These are phyloP conservation scores for Ovibos moschatus DNA, from an alignment of 2,113 vertebrate genomes.

Conservation along the genomic window DNA sequence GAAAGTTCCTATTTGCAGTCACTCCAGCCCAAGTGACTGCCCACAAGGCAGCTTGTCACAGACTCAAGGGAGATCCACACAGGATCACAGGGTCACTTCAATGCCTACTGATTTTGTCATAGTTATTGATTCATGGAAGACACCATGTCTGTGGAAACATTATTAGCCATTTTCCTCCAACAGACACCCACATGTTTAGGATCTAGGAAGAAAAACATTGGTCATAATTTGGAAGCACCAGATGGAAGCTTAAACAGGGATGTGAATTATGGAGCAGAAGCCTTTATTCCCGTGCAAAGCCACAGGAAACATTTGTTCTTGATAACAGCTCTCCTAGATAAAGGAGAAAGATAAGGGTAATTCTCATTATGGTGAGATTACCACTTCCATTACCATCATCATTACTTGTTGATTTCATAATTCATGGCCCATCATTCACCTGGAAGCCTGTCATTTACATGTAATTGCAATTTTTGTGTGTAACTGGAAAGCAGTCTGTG, in stretches of 20 bases:
- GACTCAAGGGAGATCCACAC: neutral
- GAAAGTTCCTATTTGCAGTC: neutral
- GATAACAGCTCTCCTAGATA: neutral
- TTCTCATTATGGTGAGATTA: neutral
- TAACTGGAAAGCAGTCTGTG: neutral
- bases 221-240: constrained; percentile 39
- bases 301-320: neutral
- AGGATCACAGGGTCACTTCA: neutral
- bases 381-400: neutral
- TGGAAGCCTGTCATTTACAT: neutral
- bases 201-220: constrained; percentile 15
- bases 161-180: constrained; percentile 16
- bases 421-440: neutral
- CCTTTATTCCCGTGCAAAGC: constrained; percentile 2
- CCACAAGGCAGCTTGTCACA: neutral
- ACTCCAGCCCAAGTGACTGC: neutral
- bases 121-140: neutral
- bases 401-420: neutral
- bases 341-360: neutral
- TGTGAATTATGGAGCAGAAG: constrained; percentile 5
- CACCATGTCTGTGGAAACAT: neutral
- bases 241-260: neutral
- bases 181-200: neutral
- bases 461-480: neutral
- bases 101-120: neutral